Base-by-base conservation (phyloP, 2,113 vertebrate genomes). In the Verasper variegatus region DNA sequence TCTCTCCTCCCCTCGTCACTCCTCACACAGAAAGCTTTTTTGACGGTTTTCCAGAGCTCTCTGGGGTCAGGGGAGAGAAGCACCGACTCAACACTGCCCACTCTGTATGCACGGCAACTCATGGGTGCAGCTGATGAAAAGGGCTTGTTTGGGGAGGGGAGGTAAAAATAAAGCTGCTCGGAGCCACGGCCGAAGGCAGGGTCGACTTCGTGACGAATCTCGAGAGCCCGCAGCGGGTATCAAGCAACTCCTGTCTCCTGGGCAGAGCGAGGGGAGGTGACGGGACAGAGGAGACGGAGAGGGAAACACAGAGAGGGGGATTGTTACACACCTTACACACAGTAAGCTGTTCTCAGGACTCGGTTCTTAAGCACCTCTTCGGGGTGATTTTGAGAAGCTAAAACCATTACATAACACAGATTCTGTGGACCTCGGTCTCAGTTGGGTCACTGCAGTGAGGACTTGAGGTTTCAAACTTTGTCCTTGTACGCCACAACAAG, bases 11-110 rank as follows among this genome's bases (percentile, higher is more conserved):
- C 59, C 37, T 83, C 62, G 17, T 84, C 76, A 56, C 72, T 86
- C 54, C 76, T 84, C 77, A 72, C 84, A 90, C 73, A 87, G 82
- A 89, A 83, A 91, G 86, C 72, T 75, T 87, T 87, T 78, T 89
- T 87, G 90, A 90, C 57, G 42, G 52, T 84, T 87, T 89, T 91
- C 89, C 92, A 90, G 84, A 81, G 56, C 84, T 90, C 81, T 86
- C 66, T 61, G 74, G 81, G 89, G 89, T 91, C 85, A 85, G 59
- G 15, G 56, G 15, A 71, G 71, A 67, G 81, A 73, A 71, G 78
- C 73, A 80, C 68, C 78, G 85, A 90, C 85, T 91, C 88, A 92
- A 93, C 91, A 91, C 86, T 87, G 88, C 70, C 79, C 88, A 84
- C 88, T 92, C 86, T 90, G 90, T 91, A 86, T 89, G 89, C 86